These are phyloP conservation scores for Agrotis exclamationis DNA, from an alignment of 2,888 invertebrate species.

Conservation along the genomic window DNA sequence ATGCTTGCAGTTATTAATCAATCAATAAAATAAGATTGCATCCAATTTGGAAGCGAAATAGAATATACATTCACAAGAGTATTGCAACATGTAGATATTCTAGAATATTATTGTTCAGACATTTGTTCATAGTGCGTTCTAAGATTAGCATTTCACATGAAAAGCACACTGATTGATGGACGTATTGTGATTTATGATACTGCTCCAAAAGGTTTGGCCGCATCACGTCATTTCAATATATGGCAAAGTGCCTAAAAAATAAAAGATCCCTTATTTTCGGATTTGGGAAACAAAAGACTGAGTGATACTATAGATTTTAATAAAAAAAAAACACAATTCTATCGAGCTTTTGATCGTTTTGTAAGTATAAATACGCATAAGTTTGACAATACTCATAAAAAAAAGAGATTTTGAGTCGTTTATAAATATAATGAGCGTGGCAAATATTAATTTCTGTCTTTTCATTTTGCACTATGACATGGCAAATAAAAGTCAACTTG, in stretches of 20 bases:
- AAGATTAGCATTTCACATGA: constrained; percentile 15
- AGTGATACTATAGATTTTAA: not conserved
- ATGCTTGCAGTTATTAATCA: not conserved
- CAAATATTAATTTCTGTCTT: no score
- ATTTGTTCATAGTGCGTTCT: constrained; percentile 38
- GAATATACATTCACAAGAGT: not conserved
- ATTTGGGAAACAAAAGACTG: not conserved
- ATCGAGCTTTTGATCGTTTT: not conserved
- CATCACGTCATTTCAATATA: constrained; percentile 6
- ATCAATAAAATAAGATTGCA: not conserved
- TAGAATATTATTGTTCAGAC: not conserved
- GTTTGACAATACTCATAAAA: not conserved
- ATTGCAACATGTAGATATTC: not conserved
- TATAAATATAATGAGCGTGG: no score
- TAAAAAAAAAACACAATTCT: not conserved
- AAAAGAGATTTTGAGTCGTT: no score
- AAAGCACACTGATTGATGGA: constrained; percentile 32
- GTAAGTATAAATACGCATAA: not conserved
- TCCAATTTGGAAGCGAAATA: not conserved
- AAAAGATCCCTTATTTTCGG: not conserved
- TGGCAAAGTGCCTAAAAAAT: constrained; percentile 5
- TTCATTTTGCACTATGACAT: no score
- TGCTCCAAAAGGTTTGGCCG: constrained; percentile 5
- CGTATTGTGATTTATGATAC: constrained; percentile 21
- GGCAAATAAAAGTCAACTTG: no score